A percentile compares a stretch with the other conserved stretches of the same genome.
phyloP scores from a whole-genome alignment of 2,113 vertebrate genomes.

The Colossoma macropomum region DNA sequence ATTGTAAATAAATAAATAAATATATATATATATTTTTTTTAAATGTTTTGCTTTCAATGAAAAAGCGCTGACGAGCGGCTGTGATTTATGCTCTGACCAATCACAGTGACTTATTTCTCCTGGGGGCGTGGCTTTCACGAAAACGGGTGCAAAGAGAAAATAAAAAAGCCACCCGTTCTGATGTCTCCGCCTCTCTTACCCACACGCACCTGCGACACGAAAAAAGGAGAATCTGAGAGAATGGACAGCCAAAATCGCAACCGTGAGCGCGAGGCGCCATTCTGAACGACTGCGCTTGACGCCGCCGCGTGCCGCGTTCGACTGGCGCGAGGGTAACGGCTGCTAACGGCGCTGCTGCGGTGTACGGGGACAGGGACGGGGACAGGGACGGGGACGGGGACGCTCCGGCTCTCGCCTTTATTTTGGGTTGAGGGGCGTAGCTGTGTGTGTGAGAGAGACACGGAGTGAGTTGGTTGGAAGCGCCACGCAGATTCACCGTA shows the following conservation, averaged over 20 bases:
- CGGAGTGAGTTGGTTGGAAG: background rate
- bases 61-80: too few species aligned
- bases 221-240: background rate
- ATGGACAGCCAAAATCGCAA: background rate
- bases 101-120: background rate
- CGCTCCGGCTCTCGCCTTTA: background rate
- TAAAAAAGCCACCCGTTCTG: background rate
- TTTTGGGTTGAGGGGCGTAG: background rate
- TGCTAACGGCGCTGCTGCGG: background rate
- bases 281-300: background rate
- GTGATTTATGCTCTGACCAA: background rate
- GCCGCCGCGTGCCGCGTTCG: background rate
- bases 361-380: background rate
- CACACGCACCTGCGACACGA: background rate
- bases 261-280: background rate
- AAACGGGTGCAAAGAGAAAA: background rate
- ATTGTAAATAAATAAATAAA: too few species aligned
- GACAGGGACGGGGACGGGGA: background rate
- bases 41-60: too few species aligned
- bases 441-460: background rate
- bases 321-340: background rate
- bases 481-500: background rate
- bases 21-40: too few species aligned
- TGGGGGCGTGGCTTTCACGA: background rate
- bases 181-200: background rate